A percentile compares a stretch with the other conserved stretches of the same genome.
These are phyloP conservation scores for Phacellophora camtschatica DNA, from an alignment of 30 jellyfish, hydroid and myxozoan species.

Conservation along the genomic window DNA sequence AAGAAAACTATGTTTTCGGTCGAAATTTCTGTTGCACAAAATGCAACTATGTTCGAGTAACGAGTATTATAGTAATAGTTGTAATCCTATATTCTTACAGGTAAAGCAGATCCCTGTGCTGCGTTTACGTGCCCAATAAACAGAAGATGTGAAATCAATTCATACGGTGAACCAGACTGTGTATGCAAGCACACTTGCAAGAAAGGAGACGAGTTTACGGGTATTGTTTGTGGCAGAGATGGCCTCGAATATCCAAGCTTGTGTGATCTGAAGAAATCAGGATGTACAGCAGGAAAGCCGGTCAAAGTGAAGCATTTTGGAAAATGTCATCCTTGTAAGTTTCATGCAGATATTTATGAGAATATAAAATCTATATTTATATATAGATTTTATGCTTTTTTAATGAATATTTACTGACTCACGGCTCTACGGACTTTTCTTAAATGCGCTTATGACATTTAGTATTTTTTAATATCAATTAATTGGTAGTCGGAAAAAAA, in stretches of 20 bases:
- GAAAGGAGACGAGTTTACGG: conserved; percentile 49
- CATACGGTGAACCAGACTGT: conserved; percentile 58
- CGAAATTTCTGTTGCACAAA: too few species aligned
- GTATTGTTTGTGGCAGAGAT: conserved; percentile 70
- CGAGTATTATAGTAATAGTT: too few species aligned
- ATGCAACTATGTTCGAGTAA: too few species aligned
- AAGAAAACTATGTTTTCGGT: too few species aligned
- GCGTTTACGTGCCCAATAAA: conserved; percentile 37
- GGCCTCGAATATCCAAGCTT: conserved; percentile 66
- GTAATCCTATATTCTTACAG: not conserved
- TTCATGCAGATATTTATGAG: too few species aligned
- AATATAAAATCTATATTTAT: too few species aligned
- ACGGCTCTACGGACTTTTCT: too few species aligned
- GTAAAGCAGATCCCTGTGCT: conserved; percentile 64
- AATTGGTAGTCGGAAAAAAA: not conserved
- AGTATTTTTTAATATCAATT: too few species aligned
- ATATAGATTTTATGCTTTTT: too few species aligned
- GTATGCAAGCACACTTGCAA: conserved; percentile 49
- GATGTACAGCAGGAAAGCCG: conserved; percentile 41
- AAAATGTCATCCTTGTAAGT: conserved; percentile 55
- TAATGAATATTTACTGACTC: too few species aligned
- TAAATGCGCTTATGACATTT: too few species aligned
- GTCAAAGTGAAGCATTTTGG: conserved; percentile 62
- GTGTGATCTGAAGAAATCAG: conserved; percentile 47
- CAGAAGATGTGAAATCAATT: conserved; percentile 42